Percentiles rank a stretch among this genome's conserved stretches.
Evolutionary conservation across 2,797 vertebrate genomes (phyloP).

Genomic region (Serranus cabrilla): DNA sequence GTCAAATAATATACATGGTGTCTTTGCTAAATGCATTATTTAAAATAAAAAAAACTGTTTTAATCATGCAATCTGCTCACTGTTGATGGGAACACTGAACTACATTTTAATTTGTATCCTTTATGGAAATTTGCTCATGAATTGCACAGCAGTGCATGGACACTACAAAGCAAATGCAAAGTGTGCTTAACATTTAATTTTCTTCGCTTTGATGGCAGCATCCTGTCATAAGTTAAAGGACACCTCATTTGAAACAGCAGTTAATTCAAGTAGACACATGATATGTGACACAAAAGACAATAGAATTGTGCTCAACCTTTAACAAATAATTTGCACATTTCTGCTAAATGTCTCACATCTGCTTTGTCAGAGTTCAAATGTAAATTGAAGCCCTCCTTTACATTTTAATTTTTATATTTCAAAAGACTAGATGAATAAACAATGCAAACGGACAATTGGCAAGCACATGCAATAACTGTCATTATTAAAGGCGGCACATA

Average conservation of each 20-base stretch:
- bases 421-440: not conserved
- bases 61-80: not conserved
- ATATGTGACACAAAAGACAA: not conserved
- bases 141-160: not conserved
- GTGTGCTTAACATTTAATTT: not conserved
- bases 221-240: not conserved
- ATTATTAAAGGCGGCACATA: not conserved
- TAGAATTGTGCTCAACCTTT: not conserved
- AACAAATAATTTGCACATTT: not conserved
- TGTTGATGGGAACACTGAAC: not conserved
- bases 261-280: not conserved
- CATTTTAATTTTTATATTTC: not conserved
- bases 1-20: too few species aligned
- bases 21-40: too few species aligned
- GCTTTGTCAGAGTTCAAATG: not conserved
- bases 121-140: not conserved
- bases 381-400: not conserved
- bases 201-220: not conserved
- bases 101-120: not conserved
- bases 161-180: slow-evolving; percentile 1
- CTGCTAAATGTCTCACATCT: not conserved
- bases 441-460: not conserved
- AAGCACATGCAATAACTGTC: not conserved
- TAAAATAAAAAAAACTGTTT: not conserved
- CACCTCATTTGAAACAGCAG: not conserved